phyloP scores from a whole-genome alignment of 2,888 invertebrate species.

The Thymelicus lineola region DNA sequence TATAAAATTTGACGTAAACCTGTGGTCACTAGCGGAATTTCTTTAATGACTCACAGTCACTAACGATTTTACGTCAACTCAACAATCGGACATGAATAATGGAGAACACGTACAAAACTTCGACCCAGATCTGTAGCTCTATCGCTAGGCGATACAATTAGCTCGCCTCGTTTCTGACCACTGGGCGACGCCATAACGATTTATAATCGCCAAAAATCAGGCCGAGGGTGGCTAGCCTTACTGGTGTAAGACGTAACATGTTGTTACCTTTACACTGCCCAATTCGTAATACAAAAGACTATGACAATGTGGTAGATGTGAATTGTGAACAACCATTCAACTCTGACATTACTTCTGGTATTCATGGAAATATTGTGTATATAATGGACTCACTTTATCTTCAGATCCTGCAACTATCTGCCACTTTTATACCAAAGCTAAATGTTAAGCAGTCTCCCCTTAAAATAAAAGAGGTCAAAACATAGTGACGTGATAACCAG shows the following conservation, averaged over 20 bases:
- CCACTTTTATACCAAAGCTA: no score
- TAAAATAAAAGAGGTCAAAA: no score
- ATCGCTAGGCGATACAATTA: slow-evolving; percentile 45
- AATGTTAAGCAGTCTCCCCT: no score
- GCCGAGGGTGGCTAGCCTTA: slow-evolving; percentile 37
- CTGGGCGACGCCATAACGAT: slow-evolving; percentile 33
- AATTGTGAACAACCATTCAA: no score
- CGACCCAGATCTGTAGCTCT: slow-evolving; percentile 70
- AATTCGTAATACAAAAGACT: background rate
- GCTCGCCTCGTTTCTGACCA: slow-evolving; percentile 48
- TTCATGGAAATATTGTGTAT: no score
- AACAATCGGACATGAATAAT: slow-evolving; percentile 79
- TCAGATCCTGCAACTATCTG: no score
- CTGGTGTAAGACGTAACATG: slow-evolving; percentile 16
- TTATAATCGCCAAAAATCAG: slow-evolving; percentile 48
- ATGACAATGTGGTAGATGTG: background rate
- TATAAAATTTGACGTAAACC: slow-evolving; percentile 47
- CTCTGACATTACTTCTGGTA: no score
- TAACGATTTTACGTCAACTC: slow-evolving; percentile 78
- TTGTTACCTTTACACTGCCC: background rate
- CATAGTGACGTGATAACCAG: no score
- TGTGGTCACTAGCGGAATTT: slow-evolving; percentile 50
- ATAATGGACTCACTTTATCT: no score
- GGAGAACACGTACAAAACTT: slow-evolving; percentile 61
- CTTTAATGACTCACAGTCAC: slow-evolving; percentile 77